A percentile compares a stretch with the other conserved stretches of the same genome.
These are phyloP conservation scores for Uropsilus gracilis DNA, from an alignment of 2,113 vertebrate species.

Conservation along the genomic window DNA sequence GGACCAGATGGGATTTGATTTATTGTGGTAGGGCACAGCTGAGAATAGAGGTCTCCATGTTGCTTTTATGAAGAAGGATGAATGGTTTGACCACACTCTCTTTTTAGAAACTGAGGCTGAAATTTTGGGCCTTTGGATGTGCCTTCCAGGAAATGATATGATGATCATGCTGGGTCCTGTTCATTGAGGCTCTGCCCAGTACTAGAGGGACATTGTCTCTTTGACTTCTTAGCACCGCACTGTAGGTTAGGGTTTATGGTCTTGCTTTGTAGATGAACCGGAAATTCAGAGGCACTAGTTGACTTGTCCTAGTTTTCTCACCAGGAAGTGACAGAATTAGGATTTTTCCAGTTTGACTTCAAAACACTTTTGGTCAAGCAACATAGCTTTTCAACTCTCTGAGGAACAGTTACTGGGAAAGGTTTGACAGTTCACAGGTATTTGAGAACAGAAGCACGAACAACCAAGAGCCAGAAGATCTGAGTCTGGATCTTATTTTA, in stretches of 20 bases:
- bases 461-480: background rate
- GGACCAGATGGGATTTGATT: slow-evolving; percentile 46
- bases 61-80: slow-evolving; percentile 12
- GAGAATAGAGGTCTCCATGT: background rate
- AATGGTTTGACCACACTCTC: background rate
- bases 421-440: background rate
- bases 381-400: background rate
- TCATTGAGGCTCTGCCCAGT: background rate
- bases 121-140: background rate
- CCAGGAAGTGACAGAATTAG: background rate
- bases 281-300: background rate
- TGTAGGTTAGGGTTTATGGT: too few relatives aligned
- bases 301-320: background rate
- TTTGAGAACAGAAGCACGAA: background rate
- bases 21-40: background rate
- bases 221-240: background rate
- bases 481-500: background rate
- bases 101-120: background rate
- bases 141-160: background rate
- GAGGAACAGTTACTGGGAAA: background rate
- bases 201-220: background rate
- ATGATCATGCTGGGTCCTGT: background rate
- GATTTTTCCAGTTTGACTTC: background rate
- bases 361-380: background rate
- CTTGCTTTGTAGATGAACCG: background rate